These are phyloP conservation scores for Polyommatus iphigenia DNA, from an alignment of 2,888 invertebrate species.

Conservation along the genomic window DNA sequence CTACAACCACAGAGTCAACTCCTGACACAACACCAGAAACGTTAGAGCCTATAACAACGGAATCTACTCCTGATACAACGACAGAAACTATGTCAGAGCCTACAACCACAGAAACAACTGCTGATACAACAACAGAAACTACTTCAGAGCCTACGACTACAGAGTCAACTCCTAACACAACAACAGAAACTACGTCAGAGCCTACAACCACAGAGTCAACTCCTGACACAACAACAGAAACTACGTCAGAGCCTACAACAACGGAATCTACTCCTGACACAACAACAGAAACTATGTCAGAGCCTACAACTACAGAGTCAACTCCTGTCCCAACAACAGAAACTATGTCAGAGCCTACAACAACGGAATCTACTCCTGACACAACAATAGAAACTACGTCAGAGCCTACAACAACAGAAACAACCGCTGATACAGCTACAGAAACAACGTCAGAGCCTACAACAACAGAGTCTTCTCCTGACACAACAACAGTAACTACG, in stretches of 20 bases:
- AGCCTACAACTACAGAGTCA: constrained; percentile 23
- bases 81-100: constrained; percentile 6
- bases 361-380: too few species aligned
- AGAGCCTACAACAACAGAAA: too few species aligned
- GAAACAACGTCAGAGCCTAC: constrained; percentile 22
- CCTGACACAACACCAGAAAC: background rate
- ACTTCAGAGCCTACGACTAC: constrained; percentile 32
- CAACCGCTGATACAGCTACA: background rate
- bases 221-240: background rate
- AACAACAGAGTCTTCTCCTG: too few species aligned
- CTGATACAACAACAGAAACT: constrained; percentile 24
- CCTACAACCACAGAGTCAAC: constrained; percentile 11
- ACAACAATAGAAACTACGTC: too few species aligned
- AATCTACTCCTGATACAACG: constrained; percentile 1
- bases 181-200: constrained; percentile 12
- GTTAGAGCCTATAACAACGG: constrained; percentile 18
- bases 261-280: constrained; percentile 5
- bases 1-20: constrained; percentile 24
- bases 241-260: constrained; percentile 21
- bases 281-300: constrained; percentile 19
- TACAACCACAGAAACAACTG: constrained; percentile 19
- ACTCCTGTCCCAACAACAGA: background rate
- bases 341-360: too few species aligned
- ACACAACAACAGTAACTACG: too few species aligned
- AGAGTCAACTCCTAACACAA: background rate